phyloP scores from a whole-genome alignment of 2,888 invertebrate genomes.

The Xanthia togata region DNA sequence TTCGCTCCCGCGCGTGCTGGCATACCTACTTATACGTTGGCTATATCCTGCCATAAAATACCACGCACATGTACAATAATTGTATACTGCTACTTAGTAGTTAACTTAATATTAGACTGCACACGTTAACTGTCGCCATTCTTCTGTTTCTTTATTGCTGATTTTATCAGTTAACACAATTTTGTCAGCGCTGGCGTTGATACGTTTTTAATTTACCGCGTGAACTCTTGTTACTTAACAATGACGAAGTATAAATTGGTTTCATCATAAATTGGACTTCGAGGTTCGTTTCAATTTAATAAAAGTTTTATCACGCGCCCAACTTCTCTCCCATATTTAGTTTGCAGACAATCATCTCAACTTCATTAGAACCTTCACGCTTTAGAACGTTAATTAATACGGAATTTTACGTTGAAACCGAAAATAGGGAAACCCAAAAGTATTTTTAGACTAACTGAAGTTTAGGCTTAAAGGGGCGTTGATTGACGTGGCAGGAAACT shows the following conservation, averaged over 20 bases:
- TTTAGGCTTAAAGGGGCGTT: slow-evolving; percentile 50
- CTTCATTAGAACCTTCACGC: slow-evolving; percentile 27
- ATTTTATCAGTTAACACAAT: slow-evolving; percentile 41
- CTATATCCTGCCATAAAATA: slow-evolving; percentile 53
- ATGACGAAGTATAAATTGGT: slow-evolving; percentile 20
- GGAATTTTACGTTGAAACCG: slow-evolving; percentile 8
- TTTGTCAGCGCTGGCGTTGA: slow-evolving; percentile 28
- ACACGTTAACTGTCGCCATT: slow-evolving; percentile 39
- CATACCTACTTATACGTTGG: slow-evolving; percentile 47
- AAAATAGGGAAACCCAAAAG: slow-evolving; percentile 34
- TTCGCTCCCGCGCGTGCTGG: slow-evolving; percentile 53
- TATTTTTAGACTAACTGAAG: slow-evolving; percentile 57
- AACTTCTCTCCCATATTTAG: slow-evolving; percentile 14
- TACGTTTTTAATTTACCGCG: slow-evolving; percentile 39
- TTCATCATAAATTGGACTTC: slow-evolving; percentile 13
- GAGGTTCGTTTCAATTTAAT: slow-evolving; percentile 11
- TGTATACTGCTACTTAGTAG: slow-evolving; percentile 30
- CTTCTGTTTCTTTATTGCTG: slow-evolving; percentile 51
- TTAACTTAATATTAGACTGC: slow-evolving; percentile 41
- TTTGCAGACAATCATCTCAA: slow-evolving; percentile 14
- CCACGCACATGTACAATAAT: slow-evolving; percentile 29
- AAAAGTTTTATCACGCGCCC: slow-evolving; percentile 18
- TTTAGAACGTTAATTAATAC: slow-evolving; percentile 8
- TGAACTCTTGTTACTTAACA: slow-evolving; percentile 34
- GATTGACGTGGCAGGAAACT: slow-evolving; percentile 68